Conservation (phyloP, 2,113 vertebrate genomes). For the Copsychus sechellarum region DNA sequence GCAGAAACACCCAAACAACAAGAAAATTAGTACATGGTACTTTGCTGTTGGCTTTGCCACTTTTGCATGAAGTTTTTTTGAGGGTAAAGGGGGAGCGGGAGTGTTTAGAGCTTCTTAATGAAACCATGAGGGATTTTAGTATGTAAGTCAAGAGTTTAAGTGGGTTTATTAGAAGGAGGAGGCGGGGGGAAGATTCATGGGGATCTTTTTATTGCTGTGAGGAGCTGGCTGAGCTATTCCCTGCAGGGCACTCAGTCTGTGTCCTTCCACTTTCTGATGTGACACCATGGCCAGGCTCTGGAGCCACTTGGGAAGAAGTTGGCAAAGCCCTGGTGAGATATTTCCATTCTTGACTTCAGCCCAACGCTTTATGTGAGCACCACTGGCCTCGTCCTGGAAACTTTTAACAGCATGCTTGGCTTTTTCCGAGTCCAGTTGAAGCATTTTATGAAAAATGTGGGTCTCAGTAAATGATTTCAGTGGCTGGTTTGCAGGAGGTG, state of each 20-base stretch:
- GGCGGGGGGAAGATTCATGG: fast-evolving
- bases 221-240: neutral
- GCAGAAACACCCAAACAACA: neutral
- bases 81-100: neutral
- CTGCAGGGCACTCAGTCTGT: fast-evolving
- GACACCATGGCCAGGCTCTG: neutral
- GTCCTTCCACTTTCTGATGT: neutral
- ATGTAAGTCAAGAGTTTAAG: neutral
- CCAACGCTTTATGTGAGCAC: fast-evolving
- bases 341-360: neutral
- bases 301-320: neutral
- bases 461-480: neutral
- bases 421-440: neutral
- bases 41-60: neutral
- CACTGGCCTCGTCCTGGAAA: neutral
- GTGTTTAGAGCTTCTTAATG: neutral
- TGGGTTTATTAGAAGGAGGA: neutral
- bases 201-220: neutral
- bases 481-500: conserved; percentile 1
- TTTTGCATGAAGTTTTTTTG: fast-evolving
- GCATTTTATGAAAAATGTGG: neutral
- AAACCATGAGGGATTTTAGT: neutral
- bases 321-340: neutral
- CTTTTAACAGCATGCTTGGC: neutral
- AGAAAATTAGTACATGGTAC: fast-evolving